Percentiles rank a stretch among this genome's conserved stretches.
Evolutionary conservation across 2,888 invertebrate species (phyloP).

Genomic region (Pollenia labialis): DNA sequence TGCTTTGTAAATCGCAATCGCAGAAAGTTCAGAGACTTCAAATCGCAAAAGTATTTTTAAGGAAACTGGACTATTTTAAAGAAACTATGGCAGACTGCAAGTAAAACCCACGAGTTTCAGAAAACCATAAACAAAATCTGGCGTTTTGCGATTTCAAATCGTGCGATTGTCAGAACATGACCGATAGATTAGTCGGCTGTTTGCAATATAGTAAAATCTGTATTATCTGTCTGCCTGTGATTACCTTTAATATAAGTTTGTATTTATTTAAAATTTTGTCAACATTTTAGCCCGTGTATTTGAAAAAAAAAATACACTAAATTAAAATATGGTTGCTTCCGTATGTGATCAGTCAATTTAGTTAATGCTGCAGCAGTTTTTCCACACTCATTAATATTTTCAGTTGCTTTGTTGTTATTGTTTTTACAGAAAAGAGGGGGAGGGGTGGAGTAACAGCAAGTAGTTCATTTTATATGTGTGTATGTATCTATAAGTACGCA

Average conservation of each 20-base stretch:
- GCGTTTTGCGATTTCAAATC: too few species aligned
- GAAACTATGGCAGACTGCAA: too few species aligned
- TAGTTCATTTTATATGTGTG: constrained; percentile 76
- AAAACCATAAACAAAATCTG: too few species aligned
- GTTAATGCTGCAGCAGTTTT: constrained; percentile 67
- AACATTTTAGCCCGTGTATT: constrained; percentile 40
- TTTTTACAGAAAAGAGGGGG: background rate
- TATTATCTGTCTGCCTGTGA: constrained; percentile 3
- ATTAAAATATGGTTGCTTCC: constrained; percentile 74
- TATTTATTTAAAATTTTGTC: constrained; percentile 44
- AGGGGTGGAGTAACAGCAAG: constrained; percentile 70
- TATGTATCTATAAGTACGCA: constrained; percentile 74
- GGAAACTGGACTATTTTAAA: too few species aligned
- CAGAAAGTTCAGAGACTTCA: too few species aligned
- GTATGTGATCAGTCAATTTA: constrained; percentile 79
- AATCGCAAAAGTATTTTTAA: too few species aligned
- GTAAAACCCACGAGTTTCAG: too few species aligned
- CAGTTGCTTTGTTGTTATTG: background rate
- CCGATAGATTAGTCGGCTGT: too few species aligned
- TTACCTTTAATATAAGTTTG: constrained; percentile 7
- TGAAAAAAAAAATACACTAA: background rate
- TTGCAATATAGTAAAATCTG: too few species aligned
- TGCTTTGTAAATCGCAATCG: too few species aligned
- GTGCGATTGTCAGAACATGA: too few species aligned
- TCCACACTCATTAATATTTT: constrained; percentile 57